Conservation (phyloP, 2,797 vertebrate genomes). For the Ptychobarbus kaznakovi region DNA sequence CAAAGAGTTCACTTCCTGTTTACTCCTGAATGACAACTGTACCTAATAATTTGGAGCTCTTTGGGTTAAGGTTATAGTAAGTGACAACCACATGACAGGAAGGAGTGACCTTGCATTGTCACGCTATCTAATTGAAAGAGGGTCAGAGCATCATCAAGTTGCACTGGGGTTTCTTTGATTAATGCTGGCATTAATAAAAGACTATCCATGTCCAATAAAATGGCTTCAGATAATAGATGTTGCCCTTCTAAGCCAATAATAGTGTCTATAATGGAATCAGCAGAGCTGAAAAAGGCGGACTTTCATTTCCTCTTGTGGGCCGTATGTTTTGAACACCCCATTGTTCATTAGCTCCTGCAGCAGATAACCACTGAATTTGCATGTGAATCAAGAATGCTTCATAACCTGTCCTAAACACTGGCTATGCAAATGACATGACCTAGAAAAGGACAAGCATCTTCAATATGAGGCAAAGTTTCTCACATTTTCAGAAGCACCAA, state of each 20-base stretch:
- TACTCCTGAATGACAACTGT: conserved; percentile 28
- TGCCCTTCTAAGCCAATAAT: conserved; percentile 84
- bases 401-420: conserved; percentile 69
- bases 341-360: conserved; percentile 77
- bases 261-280: conserved; percentile 85
- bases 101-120: conserved; percentile 45
- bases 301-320: conserved; percentile 82
- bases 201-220: conserved; percentile 70
- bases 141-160: conserved; percentile 61
- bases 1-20: conserved; percentile 43
- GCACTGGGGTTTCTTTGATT: conserved; percentile 71
- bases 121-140: conserved; percentile 61
- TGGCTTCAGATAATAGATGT: conserved; percentile 81
- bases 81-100: conserved; percentile 60
- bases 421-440: conserved; percentile 78
- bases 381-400: conserved; percentile 81
- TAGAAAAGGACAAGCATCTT: conserved; percentile 73
- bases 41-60: conserved; percentile 11
- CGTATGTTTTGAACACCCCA: conserved; percentile 74
- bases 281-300: conserved; percentile 81
- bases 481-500: conserved; percentile 50
- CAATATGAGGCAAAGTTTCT: conserved; percentile 61
- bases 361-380: conserved; percentile 81
- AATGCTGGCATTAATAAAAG: conserved; percentile 77
- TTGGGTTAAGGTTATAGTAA: conserved; percentile 30